phyloP scores from a whole-genome alignment of 2,888 invertebrate genomes.

The Entomobrya multifasciata region DNA sequence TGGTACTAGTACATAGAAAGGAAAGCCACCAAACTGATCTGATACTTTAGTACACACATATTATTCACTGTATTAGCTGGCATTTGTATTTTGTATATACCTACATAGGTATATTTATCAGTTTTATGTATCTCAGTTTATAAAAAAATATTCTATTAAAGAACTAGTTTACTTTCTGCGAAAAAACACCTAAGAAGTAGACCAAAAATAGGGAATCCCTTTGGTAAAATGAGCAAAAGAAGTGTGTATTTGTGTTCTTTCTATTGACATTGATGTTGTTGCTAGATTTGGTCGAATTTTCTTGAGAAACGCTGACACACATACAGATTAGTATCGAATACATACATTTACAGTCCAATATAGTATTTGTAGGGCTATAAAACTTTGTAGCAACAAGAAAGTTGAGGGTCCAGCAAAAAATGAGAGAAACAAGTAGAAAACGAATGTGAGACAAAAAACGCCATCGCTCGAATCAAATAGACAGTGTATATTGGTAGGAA shows the following conservation, averaged over 20 bases:
- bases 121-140: no score
- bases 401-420: no score
- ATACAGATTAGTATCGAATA: slow-evolving; percentile 66
- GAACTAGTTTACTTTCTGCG: background rate
- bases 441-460: background rate
- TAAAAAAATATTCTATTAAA: background rate
- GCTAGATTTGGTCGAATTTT: slow-evolving; percentile 64
- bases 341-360: background rate
- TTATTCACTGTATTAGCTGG: background rate
- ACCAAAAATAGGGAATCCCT: background rate
- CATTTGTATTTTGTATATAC: no score
- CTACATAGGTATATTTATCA: no score
- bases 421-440: slow-evolving; percentile 3
- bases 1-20: background rate
- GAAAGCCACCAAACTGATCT: background rate
- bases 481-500: background rate
- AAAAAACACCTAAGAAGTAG: background rate
- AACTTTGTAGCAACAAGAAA: no score
- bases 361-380: background rate
- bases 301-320: slow-evolving; percentile 67
- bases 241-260: slow-evolving; percentile 59
- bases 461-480: slow-evolving; percentile 16
- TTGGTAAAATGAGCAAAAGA: slow-evolving; percentile 9
- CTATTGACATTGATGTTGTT: slow-evolving; percentile 68
- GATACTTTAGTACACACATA: slow-evolving; percentile 37